Evolutionary conservation across 2,113 vertebrate species (phyloP), one percentile per base, ranked within the genome.

Genomic region (Neodontobutis hainanensis): DNA sequence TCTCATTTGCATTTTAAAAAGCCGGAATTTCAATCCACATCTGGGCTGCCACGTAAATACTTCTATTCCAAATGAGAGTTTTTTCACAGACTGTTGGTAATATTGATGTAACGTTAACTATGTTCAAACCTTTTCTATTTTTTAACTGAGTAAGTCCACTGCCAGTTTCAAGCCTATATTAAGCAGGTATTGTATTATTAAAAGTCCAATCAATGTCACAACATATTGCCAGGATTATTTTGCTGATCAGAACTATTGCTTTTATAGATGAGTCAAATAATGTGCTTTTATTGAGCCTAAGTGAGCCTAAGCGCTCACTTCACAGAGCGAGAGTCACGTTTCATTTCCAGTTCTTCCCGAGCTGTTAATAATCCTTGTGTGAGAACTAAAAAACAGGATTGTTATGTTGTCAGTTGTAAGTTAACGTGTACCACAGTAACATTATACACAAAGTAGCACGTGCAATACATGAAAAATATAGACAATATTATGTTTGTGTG

Each of bases 241-340:
- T 11, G 27, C 6, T 60, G 16, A 61, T 65, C 36, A 56, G 58
- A 49, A 48, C 7, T 50, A 67, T 55, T 47, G 65, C 70, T 74
- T 47, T 47, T 59, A 27, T 9, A 51, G 19, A 11, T 68, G 50
- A 35, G 15, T 52, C 19, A 75, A 34, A 69, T 10, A 70, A 38
- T 15, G 4, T 27, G 8, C 36, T 38, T 73, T 58, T 53, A 47
- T 15, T 61, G 58, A 45, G n/a, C 40, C 38, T 0, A 8, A 65
- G 40, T 19, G 7, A 40, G 50, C 32, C 49, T 27, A 14, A 15
- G 3, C 8, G 27, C 16, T 64, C 55, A 60, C 43, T 36, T 14
- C 27, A 16, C 0, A 0, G 44, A 8, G 19, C 19, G 3, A 27
- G 19, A 27, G 19, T 27, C 19, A 27, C 19, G 19, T 27, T 27